These are phyloP conservation scores for Macroramphosus scolopax DNA, from an alignment of 2,797 vertebrate genomes.

Conservation along the genomic window DNA sequence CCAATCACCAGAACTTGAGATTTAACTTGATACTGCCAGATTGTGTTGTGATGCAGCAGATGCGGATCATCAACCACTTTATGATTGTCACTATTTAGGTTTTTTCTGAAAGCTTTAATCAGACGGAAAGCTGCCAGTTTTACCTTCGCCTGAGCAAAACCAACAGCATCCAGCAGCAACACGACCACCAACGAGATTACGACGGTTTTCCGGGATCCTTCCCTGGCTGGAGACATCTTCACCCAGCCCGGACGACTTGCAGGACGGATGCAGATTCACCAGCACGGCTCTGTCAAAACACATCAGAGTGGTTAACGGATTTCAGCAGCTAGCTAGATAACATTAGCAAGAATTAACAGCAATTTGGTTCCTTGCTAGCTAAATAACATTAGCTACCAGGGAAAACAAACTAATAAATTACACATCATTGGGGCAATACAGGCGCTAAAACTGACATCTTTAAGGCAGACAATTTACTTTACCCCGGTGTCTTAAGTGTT, in stretches of 20 bases:
- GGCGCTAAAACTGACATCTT: accelerated
- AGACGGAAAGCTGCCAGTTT: background rate
- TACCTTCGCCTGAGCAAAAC: slow-evolving; percentile 68
- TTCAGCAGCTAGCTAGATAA: background rate
- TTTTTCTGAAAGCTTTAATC: background rate
- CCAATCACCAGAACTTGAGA: too few species aligned
- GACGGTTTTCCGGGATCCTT: slow-evolving; percentile 3
- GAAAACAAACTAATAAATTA: too few species aligned
- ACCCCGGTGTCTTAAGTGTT: accelerated
- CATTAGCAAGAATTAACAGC: too few species aligned
- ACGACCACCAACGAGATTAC: slow-evolving; percentile 23
- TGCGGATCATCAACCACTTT: too few species aligned
- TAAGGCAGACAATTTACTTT: slow-evolving; percentile 8
- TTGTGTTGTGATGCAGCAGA: too few species aligned
- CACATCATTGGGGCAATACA: too few species aligned
- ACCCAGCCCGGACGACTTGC: background rate
- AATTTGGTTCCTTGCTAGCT: background rate
- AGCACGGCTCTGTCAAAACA: slow-evolving; percentile 23
- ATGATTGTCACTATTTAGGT: too few species aligned
- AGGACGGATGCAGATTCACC: background rate
- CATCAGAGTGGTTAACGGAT: background rate
- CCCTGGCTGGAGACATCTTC: slow-evolving; percentile 46
- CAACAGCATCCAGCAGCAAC: slow-evolving; percentile 49
- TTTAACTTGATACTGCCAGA: too few species aligned
- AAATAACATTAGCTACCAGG: background rate